These are phyloP conservation scores for Zapornia atra DNA, from an alignment of 2,113 vertebrate species.

Conservation along the genomic window DNA sequence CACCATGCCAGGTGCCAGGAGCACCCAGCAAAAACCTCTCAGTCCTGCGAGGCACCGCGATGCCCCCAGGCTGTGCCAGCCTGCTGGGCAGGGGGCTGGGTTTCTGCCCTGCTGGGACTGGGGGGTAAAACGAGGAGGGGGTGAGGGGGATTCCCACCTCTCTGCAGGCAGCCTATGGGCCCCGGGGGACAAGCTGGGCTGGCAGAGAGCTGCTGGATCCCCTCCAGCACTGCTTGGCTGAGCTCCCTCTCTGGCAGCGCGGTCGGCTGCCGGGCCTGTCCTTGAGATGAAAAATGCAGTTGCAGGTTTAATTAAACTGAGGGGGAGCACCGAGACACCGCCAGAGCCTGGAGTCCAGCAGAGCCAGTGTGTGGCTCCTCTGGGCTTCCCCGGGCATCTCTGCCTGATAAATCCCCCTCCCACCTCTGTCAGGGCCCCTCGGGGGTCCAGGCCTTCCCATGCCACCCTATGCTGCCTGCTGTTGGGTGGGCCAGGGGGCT, in stretches of 20 bases:
- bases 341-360: background rate
- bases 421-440: background rate
- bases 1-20: background rate
- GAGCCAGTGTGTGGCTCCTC: background rate
- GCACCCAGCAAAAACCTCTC: background rate
- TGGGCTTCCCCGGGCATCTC: background rate
- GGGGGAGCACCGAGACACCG: background rate
- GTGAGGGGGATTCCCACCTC: background rate
- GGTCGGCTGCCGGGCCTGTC: background rate
- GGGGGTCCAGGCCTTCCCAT: rapidly evolving
- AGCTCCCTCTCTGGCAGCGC: rapidly evolving
- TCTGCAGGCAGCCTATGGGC: rapidly evolving
- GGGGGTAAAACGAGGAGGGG: background rate
- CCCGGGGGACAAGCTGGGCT: rapidly evolving
- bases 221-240: background rate
- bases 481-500: background rate
- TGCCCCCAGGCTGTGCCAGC: rapidly evolving
- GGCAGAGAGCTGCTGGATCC: background rate
- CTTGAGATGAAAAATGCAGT: slow-evolving; percentile 44
- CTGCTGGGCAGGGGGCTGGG: background rate
- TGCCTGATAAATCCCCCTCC: background rate
- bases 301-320: slow-evolving; percentile 34
- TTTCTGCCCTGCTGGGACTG: background rate
- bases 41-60: background rate
- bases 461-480: background rate